Conservation (phyloP, 2,797 vertebrate genomes). For the Hylomyscus alleni region DNA sequence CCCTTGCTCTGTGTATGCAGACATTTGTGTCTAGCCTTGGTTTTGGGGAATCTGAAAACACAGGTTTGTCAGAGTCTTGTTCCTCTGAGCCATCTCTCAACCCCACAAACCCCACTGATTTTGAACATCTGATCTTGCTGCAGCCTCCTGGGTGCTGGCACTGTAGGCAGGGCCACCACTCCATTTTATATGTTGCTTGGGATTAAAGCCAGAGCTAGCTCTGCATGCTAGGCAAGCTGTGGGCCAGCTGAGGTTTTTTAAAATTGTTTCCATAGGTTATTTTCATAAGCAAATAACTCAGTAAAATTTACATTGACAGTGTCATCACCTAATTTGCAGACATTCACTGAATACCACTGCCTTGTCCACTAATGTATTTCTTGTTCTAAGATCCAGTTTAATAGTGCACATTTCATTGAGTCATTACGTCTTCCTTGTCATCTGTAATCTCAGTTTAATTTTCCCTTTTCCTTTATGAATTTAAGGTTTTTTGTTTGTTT, state of each 20-base stretch:
- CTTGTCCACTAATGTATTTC: neutral
- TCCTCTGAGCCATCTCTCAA: neutral
- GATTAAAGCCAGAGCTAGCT: neutral
- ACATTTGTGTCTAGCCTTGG: neutral
- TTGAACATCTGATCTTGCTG: neutral
- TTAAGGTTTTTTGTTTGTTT: neutral
- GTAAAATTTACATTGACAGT: neutral
- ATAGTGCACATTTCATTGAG: neutral
- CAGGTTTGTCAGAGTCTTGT: neutral
- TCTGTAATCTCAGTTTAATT: neutral
- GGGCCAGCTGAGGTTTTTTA: neutral
- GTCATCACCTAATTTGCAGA: neutral
- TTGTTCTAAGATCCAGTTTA: neutral
- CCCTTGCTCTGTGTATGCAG: neutral
- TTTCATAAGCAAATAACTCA: neutral
- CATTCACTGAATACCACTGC: neutral
- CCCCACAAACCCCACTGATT: neutral
- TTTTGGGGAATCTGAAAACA: neutral
- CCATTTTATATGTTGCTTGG: neutral
- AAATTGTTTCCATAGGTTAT: neutral
- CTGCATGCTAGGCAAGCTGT: neutral
- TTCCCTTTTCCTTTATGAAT: neutral
- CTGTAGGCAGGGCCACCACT: neutral
- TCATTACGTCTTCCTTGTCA: neutral
- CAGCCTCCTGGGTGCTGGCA: neutral